phyloP scores from a whole-genome alignment of 2,888 invertebrate species.

The Pandemis corylana region DNA sequence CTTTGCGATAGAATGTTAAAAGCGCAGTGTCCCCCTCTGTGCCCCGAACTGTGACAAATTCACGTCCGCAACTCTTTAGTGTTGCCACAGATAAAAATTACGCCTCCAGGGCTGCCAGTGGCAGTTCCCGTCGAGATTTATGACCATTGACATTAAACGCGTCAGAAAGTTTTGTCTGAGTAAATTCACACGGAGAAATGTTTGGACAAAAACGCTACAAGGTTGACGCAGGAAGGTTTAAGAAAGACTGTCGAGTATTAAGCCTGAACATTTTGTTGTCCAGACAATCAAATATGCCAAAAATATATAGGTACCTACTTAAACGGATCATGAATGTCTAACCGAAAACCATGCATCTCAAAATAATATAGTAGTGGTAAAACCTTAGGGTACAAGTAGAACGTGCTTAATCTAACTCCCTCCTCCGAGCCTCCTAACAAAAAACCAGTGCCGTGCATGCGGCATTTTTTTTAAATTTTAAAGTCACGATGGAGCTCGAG shows the following conservation, averaged over 20 bases:
- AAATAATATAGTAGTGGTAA: no score
- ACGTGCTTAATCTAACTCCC: no score
- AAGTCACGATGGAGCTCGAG: neutral
- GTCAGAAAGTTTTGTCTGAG: conserved; percentile 8
- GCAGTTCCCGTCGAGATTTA: conserved; percentile 53
- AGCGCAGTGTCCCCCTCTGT: conserved; percentile 50
- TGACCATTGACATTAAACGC: conserved; percentile 17
- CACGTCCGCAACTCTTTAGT: conserved; percentile 78
- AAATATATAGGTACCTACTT: no score
- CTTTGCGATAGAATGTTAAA: neutral
- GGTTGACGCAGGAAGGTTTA: neutral
- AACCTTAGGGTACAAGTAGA: no score
- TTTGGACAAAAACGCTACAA: neutral
- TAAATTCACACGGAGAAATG: neutral
- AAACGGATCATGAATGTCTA: no score
- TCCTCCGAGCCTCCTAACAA: neutral
- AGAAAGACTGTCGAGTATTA: no score
- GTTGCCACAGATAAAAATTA: conserved; percentile 65
- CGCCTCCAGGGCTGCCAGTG: conserved; percentile 65
- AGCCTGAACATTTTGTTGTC: no score
- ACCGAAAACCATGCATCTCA: no score
- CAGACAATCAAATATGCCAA: neutral
- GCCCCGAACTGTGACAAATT: conserved; percentile 79
- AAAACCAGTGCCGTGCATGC: neutral
- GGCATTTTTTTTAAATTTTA: neutral